These are phyloP conservation scores for Hypomecis punctinalis DNA, from an alignment of 2,888 invertebrate species.

Conservation along the genomic window DNA sequence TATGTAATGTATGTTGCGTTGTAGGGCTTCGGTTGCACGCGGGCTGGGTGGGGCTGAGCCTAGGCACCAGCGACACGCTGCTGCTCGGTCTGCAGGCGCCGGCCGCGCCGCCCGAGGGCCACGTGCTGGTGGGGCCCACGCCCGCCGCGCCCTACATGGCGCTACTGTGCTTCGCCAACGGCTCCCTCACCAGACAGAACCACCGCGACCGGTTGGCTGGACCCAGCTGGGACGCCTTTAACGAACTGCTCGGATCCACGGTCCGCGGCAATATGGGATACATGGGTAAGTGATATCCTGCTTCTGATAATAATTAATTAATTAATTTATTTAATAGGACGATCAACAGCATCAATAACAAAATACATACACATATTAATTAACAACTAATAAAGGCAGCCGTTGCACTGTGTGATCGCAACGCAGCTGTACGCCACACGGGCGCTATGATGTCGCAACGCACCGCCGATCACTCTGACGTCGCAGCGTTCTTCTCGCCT, in stretches of 20 bases:
- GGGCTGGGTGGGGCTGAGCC: slow-evolving; percentile 94
- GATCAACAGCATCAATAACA: no score
- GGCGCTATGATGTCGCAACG: no score
- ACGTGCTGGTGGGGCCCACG: slow-evolving; percentile 95
- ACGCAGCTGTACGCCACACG: no score
- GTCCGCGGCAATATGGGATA: slow-evolving; percentile 97
- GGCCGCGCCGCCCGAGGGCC: slow-evolving; percentile 90
- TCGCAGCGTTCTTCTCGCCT: no score
- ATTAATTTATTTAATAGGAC: not conserved
- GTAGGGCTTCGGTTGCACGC: slow-evolving; percentile 91
- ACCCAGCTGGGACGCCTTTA: slow-evolving; percentile 93
- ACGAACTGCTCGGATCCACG: slow-evolving; percentile 91
- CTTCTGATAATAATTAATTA: not conserved
- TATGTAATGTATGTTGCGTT: not conserved
- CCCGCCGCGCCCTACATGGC: slow-evolving; percentile 93
- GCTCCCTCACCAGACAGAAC: slow-evolving; percentile 94
- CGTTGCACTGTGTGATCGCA: no score
- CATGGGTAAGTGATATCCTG: slow-evolving; percentile 79
- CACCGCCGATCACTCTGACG: no score
- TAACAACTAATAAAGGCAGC: no score
- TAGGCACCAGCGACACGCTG: slow-evolving; percentile 97
- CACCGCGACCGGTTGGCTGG: slow-evolving; percentile 90
- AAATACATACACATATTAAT: no score
- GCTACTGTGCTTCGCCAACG: slow-evolving; percentile 96
- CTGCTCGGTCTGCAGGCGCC: slow-evolving; percentile 91